Evolutionary conservation across 2,797 vertebrate genomes (phyloP), one percentile per base, ranked within the genome.

Genomic region (Melanogrammus aeglefinus): DNA sequence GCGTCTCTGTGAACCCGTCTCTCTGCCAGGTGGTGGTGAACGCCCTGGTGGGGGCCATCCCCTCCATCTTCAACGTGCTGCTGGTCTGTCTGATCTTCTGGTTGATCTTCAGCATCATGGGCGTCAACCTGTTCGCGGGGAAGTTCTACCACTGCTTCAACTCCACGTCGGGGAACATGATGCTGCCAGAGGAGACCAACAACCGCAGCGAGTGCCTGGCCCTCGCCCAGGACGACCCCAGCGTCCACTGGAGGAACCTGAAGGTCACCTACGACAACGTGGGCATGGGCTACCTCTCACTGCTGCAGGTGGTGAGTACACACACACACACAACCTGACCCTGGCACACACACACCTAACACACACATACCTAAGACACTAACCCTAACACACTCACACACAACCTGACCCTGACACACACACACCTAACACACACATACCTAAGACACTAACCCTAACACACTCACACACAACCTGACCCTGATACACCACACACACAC

Each of bases 41-140:
- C 0, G 97, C 97, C 5, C 89, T 99, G 78, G 82, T 99, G 7
- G 97, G 97, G 0, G 97, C 97, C 57, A 96, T 99, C 80, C 97
- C 97, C 0, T 98, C 97, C 84, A 98, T 98, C 89, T 98, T 99
- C 90, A 98, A 97, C 0, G 97, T 99, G 69, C 89, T 99, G 79
- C 90, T 99, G 1, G 97, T 98, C 74, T 99, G 97, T 91, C 92
- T 99, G 76, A 98, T 97, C 89, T 97, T 99, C 93, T 99, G 97
- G 97, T 91, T 99, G 75, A 97, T 99, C 90, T 99, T 98, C 93
- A 96, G 96, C 88, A 98, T 99, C 85, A 97, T 98, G 96, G 97
- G 97, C 0, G 97, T 99, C 75, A 97, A 98, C 84, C 86, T 99
- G 77, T 99, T 99, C 6, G 97, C 97, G 0, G 97, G 97, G 69